Conservation (phyloP, 2,113 vertebrate genomes). For the Laticauda colubrina region DNA sequence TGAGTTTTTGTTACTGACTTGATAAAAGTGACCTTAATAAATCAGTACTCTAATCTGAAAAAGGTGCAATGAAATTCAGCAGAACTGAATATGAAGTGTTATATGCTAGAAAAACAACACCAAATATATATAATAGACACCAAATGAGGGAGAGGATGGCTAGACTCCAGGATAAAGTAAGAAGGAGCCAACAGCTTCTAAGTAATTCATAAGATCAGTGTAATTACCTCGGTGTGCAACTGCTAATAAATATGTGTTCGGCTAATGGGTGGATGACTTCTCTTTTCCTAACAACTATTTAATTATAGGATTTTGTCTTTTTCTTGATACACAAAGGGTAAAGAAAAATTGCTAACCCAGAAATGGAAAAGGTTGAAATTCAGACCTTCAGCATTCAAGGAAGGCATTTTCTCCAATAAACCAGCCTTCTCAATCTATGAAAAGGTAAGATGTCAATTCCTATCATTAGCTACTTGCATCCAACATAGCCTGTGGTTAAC, state of each 20-base stretch:
- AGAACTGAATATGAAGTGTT: background rate
- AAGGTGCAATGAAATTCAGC: slow-evolving; percentile 15
- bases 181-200: background rate
- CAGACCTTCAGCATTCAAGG: background rate
- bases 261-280: background rate
- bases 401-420: background rate
- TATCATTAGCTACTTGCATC: background rate
- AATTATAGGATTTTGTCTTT: background rate
- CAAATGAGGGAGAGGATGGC: background rate
- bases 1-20: background rate
- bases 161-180: background rate
- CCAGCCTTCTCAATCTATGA: background rate
- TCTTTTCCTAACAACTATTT: background rate
- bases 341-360: background rate
- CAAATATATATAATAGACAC: background rate
- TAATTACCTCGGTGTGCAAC: background rate
- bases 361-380: background rate
- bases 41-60: slow-evolving; percentile 3
- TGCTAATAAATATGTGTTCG: background rate
- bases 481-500: background rate
- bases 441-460: background rate
- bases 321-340: background rate
- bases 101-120: background rate
- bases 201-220: background rate
- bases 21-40: slow-evolving; percentile 26